Evolutionary conservation across 2,113 vertebrate genomes (phyloP), one percentile per base, ranked within the genome.

Genomic region (Manacus vitellinus): DNA sequence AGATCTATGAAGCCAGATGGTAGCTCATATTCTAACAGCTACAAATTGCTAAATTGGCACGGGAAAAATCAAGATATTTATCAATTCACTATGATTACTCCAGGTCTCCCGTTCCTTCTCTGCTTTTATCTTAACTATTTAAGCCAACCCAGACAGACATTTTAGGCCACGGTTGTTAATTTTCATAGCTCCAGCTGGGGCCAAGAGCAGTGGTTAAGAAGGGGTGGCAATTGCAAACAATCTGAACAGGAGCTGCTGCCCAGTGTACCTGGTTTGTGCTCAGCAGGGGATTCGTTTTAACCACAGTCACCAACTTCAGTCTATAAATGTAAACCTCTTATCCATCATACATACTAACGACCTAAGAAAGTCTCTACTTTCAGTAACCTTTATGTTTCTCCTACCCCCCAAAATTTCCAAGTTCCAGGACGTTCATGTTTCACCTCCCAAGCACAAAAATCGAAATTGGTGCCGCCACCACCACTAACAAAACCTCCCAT

Each of bases 31-130:
- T 83, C 72, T 84, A 91, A 96, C 76, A 87, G 73, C 84, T 95
- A 95, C 96, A 96, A 95, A 97, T 96, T 95, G 95, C 90, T 93
- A 77, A 95, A 92, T n/a, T 94, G 94, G 88, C 94, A 94, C 62
- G 65, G 75, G 77, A 94, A 92, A 92, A 94, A 86, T 63, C 10
- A 85, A 84, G 88, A 93, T 67, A 87, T 68, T 28, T 81, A 96
- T 90, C 92, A 80, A 83, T 86, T 83, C 72, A 44, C 47, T 56
- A 37, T 8, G 86, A 63, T 52, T 68, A 81, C 31, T 81, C 12
- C 52, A 86, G 55, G 58, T 91, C 92, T 91, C 56, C 30, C 46
- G 35, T 84, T 93, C 37, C 68, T 78, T 62, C 75, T 84, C 35
- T 37, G 13, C 49, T 91, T 89, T n/a, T 33, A 20, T 63, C 59